Conservation (phyloP, 2,797 vertebrate species). For the Acestrorhynchus altus region DNA sequence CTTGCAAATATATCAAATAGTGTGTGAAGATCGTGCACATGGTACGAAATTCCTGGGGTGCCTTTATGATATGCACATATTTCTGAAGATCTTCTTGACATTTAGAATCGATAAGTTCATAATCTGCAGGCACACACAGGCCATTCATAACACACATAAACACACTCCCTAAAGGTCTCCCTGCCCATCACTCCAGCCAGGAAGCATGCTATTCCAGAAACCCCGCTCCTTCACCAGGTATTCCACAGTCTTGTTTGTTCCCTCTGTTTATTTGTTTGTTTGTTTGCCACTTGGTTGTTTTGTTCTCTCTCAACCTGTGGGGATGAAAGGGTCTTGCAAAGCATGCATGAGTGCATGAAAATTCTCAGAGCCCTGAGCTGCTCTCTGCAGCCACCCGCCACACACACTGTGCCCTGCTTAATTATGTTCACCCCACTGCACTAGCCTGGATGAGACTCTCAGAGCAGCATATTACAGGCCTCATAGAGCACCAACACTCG, state of each 20-base stretch:
- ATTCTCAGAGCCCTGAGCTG: slow-evolving; percentile 8
- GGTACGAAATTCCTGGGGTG: too few relatives aligned
- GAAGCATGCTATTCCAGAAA: not conserved
- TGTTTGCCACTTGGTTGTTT: not conserved
- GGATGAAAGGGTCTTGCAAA: not conserved
- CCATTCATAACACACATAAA: slow-evolving; percentile 29
- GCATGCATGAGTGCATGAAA: slow-evolving; percentile 4
- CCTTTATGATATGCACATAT: too few relatives aligned
- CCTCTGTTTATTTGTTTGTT: not conserved
- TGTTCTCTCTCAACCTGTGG: slow-evolving; percentile 14
- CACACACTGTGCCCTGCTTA: slow-evolving; percentile 23
- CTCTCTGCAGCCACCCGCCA: slow-evolving; percentile 1
- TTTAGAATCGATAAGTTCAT: slow-evolving; percentile 21
- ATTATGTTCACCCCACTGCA: slow-evolving; percentile 37
- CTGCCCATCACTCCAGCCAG: slow-evolving; percentile 6
- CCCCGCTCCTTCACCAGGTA: slow-evolving; percentile 1
- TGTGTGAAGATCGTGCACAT: too few relatives aligned
- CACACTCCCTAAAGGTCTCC: slow-evolving; percentile 17
- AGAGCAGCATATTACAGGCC: slow-evolving; percentile 6
- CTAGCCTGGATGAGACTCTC: slow-evolving; percentile 11
- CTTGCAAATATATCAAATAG: too few relatives aligned
- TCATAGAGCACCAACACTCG: slow-evolving; percentile 14
- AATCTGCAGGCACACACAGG: slow-evolving; percentile 1
- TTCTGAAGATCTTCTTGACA: not conserved
- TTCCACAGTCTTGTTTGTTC: slow-evolving; percentile 4